Evolutionary conservation across 1,140 invertebrate species (phyloP).

Genomic region (Acromyrmex charruanus): DNA sequence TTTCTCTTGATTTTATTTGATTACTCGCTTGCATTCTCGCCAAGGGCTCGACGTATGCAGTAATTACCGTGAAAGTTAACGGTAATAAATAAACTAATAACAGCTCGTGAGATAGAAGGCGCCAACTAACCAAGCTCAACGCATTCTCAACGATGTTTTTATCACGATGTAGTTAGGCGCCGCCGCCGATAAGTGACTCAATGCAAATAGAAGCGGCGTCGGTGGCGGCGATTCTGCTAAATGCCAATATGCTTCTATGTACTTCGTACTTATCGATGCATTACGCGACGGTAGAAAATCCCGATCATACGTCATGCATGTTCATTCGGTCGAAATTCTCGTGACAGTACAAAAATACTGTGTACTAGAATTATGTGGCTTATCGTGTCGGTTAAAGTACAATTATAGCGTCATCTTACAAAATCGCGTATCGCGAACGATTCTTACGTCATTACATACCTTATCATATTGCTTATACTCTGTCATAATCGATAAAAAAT

Average conservation of each 20-base stretch:
- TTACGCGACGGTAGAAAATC: constrained; percentile 31
- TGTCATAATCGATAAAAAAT: constrained; percentile 24
- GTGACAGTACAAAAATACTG: constrained; percentile 19
- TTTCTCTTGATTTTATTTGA: neutral
- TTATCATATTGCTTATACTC: neutral
- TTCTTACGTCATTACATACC: neutral
- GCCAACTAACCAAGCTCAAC: constrained; percentile 53
- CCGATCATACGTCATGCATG: neutral
- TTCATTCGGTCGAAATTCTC: constrained; percentile 18
- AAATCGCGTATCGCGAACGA: neutral
- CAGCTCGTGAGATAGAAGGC: constrained; percentile 51
- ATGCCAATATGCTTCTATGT: constrained; percentile 20
- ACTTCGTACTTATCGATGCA: constrained; percentile 38
- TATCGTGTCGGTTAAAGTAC: constrained; percentile 18
- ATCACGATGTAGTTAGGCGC: constrained; percentile 46
- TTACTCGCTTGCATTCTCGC: constrained; percentile 6
- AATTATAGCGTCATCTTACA: constrained; percentile 5
- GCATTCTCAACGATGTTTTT: constrained; percentile 61
- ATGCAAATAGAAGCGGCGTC: constrained; percentile 34
- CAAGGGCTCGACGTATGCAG: constrained; percentile 25
- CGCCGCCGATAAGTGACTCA: constrained; percentile 59
- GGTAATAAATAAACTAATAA: constrained; percentile 73
- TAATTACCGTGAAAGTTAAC: constrained; percentile 64
- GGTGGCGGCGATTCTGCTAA: constrained; percentile 46
- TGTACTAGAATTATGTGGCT: neutral